These are phyloP conservation scores for Arothron firmamentum DNA, from an alignment of 2,113 vertebrate species.

Conservation along the genomic window DNA sequence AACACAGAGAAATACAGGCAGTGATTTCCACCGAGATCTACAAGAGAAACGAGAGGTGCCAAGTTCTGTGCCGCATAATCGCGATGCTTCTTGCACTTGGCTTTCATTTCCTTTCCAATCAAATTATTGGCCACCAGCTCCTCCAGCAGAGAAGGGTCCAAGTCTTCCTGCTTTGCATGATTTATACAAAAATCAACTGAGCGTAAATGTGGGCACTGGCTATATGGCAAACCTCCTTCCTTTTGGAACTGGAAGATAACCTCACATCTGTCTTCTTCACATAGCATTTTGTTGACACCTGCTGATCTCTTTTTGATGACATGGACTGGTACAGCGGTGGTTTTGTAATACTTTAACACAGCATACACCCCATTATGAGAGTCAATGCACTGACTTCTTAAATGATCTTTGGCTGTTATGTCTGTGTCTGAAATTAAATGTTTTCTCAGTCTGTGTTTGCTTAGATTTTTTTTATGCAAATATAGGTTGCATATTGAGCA, in stretches of 20 bases:
- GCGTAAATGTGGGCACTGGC: conserved; percentile 2
- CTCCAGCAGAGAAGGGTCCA: background rate
- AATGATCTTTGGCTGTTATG: conserved; percentile 10
- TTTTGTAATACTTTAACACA: conserved; percentile 9
- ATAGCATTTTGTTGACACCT: background rate
- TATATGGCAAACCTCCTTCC: background rate
- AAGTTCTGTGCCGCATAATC: background rate
- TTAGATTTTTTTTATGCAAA: conserved; percentile 4
- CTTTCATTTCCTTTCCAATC: conserved; percentile 10
- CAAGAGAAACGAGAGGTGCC: background rate
- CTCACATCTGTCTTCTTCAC: background rate
- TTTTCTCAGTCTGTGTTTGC: conserved; percentile 11
- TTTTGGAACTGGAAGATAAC: background rate
- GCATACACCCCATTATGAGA: conserved; percentile 4
- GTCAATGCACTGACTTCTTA: conserved; percentile 18
- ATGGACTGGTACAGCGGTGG: conserved; percentile 4
- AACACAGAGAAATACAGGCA: conserved; percentile 13
- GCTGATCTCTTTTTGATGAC: conserved; percentile 9
- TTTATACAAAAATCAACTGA: conserved; percentile 12
- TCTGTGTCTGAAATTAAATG: conserved; percentile 10
- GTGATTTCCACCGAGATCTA: conserved; percentile 3
- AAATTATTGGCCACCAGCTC: background rate
- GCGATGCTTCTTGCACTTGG: background rate
- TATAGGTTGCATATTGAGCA: conserved; percentile 16
- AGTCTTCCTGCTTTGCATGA: background rate